A percentile compares a stretch with the other conserved stretches of the same genome.
Evolutionary conservation across 30 jellyfish, hydroid and myxozoan species (phyloP).

Genomic region (Aurelia sp.): DNA sequence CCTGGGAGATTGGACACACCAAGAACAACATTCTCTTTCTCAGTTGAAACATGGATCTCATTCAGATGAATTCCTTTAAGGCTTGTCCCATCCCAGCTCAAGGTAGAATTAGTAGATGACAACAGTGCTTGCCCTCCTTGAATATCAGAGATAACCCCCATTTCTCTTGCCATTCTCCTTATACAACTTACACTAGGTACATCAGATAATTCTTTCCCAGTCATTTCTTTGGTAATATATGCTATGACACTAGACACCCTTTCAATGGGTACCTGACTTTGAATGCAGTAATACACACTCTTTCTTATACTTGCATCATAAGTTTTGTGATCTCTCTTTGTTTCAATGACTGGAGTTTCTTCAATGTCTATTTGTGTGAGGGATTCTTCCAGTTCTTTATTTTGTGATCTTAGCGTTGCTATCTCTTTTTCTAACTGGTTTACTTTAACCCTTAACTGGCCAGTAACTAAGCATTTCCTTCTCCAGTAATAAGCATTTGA

Average conservation of each 20-base stretch:
- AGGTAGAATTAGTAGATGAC: neutral
- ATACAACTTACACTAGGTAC: neutral
- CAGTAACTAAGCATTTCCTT: neutral
- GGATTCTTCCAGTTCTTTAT: slow-evolving; percentile 2
- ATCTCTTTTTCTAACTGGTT: neutral
- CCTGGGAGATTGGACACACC: slow-evolving; percentile 41
- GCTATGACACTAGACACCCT: neutral
- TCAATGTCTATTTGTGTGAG: neutral
- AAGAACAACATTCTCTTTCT: slow-evolving; percentile 3
- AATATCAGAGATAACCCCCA: neutral
- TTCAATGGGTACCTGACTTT: slow-evolving; percentile 23
- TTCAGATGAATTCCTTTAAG: slow-evolving; percentile 30
- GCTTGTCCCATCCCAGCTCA: slow-evolving; percentile 1
- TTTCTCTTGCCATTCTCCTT: slow-evolving; percentile 5
- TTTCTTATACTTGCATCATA: slow-evolving; percentile 12
- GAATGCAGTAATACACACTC: slow-evolving; percentile 45
- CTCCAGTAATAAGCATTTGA: slow-evolving; percentile 11
- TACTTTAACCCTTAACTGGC: neutral
- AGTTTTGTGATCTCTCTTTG: neutral
- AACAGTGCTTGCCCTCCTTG: slow-evolving; percentile 12
- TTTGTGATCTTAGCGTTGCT: neutral
- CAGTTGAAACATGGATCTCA: slow-evolving; percentile 43
- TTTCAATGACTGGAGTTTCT: slow-evolving; percentile 3
- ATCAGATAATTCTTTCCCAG: neutral
- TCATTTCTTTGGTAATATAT: slow-evolving; percentile 7